Evolutionary conservation across 1,140 invertebrate genomes (phyloP).

Genomic region (Cecropterus lyciades): DNA sequence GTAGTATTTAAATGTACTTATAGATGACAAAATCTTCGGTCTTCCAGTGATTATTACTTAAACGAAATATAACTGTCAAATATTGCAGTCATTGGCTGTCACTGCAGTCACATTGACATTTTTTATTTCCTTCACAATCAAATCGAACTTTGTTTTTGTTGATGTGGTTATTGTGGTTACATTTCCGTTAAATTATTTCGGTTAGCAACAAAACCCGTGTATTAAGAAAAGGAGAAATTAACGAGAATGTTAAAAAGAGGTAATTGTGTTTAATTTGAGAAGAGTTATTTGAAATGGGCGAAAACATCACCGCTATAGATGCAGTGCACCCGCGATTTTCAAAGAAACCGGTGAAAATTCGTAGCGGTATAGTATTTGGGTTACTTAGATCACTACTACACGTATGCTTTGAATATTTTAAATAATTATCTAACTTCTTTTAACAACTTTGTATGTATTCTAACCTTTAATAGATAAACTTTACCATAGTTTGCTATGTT

Average conservation of each 20-base stretch:
- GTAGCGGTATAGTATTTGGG: slow-evolving; percentile 58
- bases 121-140: too few relatives aligned
- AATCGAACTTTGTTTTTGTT: slow-evolving; percentile 2
- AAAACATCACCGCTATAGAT: slow-evolving; percentile 48
- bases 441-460: too few relatives aligned
- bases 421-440: too few relatives aligned
- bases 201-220: background rate
- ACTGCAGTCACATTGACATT: too few relatives aligned
- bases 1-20: too few relatives aligned
- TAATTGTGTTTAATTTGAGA: slow-evolving; percentile 46
- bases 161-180: background rate
- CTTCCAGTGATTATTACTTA: too few relatives aligned
- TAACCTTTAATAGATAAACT: too few relatives aligned
- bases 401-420: too few relatives aligned
- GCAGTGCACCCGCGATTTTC: slow-evolving; percentile 65
- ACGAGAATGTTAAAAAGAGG: slow-evolving; percentile 58
- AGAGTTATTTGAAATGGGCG: slow-evolving; percentile 47
- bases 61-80: too few relatives aligned
- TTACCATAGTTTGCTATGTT: too few relatives aligned
- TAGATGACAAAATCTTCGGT: too few relatives aligned
- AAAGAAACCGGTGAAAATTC: slow-evolving; percentile 52
- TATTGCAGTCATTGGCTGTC: too few relatives aligned
- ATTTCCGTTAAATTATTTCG: background rate
- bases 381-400: slow-evolving; percentile 11
- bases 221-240: background rate